phyloP scores from a whole-genome alignment of 2,888 invertebrate genomes.

The Thymelicus lineola region DNA sequence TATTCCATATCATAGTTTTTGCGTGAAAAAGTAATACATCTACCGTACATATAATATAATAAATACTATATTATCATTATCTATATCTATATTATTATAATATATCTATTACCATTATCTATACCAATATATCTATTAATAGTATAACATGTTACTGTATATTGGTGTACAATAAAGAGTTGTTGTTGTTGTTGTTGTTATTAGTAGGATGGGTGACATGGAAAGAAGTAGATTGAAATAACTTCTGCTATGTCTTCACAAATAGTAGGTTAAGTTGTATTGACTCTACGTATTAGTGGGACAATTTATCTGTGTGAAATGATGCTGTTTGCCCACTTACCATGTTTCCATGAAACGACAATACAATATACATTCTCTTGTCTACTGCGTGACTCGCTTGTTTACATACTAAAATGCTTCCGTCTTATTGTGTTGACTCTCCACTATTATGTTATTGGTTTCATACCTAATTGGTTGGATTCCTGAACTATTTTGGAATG shows the following conservation, averaged over 20 bases:
- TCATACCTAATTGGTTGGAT: neutral
- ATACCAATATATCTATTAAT: too few relatives aligned
- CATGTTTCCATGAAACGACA: conserved; percentile 17
- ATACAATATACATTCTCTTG: conserved; percentile 15
- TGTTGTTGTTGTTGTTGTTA: too few relatives aligned
- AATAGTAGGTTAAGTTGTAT: neutral
- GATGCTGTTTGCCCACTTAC: conserved; percentile 17
- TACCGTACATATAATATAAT: too few relatives aligned
- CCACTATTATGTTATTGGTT: neutral
- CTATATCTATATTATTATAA: too few relatives aligned
- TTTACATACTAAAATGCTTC: conserved; percentile 5
- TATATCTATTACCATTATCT: too few relatives aligned
- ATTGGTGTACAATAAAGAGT: too few relatives aligned
- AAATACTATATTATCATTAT: too few relatives aligned
- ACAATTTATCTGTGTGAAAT: conserved; percentile 23
- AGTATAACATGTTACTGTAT: too few relatives aligned
- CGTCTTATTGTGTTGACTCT: conserved; percentile 4
- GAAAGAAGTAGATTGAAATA: neutral
- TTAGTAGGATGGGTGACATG: neutral
- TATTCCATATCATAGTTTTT: too few relatives aligned
- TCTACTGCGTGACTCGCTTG: conserved; percentile 2
- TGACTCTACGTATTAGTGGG: conserved; percentile 15
- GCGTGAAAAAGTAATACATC: too few relatives aligned
- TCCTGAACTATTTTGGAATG: neutral
- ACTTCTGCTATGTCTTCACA: neutral